Evolutionary conservation across 2,797 vertebrate genomes (phyloP).

Genomic region (Lepidocolaptes lacrymiger): DNA sequence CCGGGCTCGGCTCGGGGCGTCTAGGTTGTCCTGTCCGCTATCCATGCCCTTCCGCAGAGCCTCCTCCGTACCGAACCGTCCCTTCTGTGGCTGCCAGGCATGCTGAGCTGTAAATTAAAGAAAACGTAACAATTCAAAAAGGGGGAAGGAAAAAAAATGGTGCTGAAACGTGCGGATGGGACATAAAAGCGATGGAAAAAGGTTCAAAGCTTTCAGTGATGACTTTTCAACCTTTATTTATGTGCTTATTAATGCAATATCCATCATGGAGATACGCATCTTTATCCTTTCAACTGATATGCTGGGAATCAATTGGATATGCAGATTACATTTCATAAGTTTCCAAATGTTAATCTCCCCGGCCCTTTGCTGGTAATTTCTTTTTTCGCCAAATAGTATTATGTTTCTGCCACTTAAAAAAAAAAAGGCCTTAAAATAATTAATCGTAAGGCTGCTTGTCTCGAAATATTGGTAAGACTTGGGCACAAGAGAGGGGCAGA

Average conservation of each 20-base stretch:
- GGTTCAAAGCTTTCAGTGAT: slow-evolving; percentile 81
- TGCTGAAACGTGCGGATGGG: not conserved
- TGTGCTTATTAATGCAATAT: slow-evolving; percentile 89
- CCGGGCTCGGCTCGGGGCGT: not conserved
- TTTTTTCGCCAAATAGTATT: slow-evolving; percentile 79
- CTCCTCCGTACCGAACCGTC: not conserved
- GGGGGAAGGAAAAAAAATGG: accelerated
- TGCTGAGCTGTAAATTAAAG: not conserved
- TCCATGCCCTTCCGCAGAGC: not conserved
- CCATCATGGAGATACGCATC: slow-evolving; percentile 86
- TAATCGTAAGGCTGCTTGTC: slow-evolving; percentile 73
- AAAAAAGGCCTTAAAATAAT: slow-evolving; percentile 20
- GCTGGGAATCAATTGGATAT: slow-evolving; percentile 93
- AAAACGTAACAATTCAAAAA: not conserved
- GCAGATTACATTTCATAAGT: slow-evolving; percentile 90
- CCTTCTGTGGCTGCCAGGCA: not conserved
- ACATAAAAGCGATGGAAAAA: slow-evolving; percentile 29
- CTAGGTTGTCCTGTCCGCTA: not conserved
- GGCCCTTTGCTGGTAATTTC: slow-evolving; percentile 69
- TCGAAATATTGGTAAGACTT: not conserved
- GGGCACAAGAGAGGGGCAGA: not conserved
- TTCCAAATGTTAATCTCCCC: slow-evolving; percentile 82
- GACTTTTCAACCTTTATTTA: slow-evolving; percentile 82
- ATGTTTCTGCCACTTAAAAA: slow-evolving; percentile 66
- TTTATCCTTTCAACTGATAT: slow-evolving; percentile 88